phyloP scores from a whole-genome alignment of 2,888 invertebrate species.

The Eupithecia inturbata region DNA sequence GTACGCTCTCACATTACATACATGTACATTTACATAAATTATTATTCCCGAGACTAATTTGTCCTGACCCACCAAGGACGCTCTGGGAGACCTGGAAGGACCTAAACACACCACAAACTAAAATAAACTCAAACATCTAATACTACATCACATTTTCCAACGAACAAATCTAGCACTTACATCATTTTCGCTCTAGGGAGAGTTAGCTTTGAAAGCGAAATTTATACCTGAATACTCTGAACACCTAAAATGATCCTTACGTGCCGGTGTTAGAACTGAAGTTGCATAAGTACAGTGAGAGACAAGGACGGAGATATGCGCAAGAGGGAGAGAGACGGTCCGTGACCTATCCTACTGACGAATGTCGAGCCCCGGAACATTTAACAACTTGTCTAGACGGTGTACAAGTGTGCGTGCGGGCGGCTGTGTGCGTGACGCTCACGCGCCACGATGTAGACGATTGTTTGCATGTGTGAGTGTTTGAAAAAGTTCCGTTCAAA shows the following conservation, averaged over 20 bases:
- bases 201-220: constrained; percentile 79
- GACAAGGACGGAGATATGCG: constrained; percentile 55
- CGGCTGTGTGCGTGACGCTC: constrained; percentile 47
- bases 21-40: constrained; percentile 80
- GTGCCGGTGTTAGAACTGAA: constrained; percentile 48
- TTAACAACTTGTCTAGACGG: constrained; percentile 81
- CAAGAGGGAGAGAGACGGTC: constrained; percentile 71
- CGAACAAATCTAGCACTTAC: constrained; percentile 47
- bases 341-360: constrained; percentile 84
- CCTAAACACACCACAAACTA: constrained; percentile 48
- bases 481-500: constrained; percentile 44
- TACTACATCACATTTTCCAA: constrained; percentile 41
- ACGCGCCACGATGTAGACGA: constrained; percentile 3
- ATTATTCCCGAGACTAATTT: constrained; percentile 82
- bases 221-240: constrained; percentile 67
- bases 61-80: constrained; percentile 80
- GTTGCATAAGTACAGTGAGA: constrained; percentile 50
- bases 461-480: constrained; percentile 32
- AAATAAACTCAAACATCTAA: constrained; percentile 42
- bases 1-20: constrained; percentile 50
- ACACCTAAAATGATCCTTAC: constrained; percentile 41
- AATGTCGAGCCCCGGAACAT: constrained; percentile 83
- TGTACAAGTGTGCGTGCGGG: constrained; percentile 56
- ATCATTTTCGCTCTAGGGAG: constrained; percentile 49
- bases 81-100: constrained; percentile 71